Percentiles rank a stretch among this genome's conserved stretches.
phyloP scores from a whole-genome alignment of 2,888 invertebrate genomes.

The Eupithecia vulgata region DNA sequence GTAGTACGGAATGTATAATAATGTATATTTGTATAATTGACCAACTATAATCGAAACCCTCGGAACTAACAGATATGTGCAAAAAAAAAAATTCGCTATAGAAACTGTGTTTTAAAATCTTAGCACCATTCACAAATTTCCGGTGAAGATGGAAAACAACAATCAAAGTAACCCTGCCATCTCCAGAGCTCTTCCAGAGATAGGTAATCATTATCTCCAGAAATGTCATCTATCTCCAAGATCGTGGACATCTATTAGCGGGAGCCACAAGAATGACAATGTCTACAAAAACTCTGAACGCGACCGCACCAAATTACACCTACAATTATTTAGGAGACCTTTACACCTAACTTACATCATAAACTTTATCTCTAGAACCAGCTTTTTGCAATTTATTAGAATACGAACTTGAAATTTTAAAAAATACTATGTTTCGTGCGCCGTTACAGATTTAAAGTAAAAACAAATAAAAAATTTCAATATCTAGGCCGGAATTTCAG shows the following conservation, averaged over 20 bases:
- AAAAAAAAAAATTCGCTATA: too few species aligned
- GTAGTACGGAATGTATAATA: too few species aligned
- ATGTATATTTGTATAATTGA: too few species aligned
- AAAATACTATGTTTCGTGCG: too few species aligned
- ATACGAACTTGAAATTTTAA: too few species aligned
- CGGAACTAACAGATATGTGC: too few species aligned
- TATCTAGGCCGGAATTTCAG: too few species aligned
- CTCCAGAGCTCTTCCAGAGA: slow-evolving; percentile 18
- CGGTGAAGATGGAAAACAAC: not conserved
- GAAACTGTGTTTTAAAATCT: too few species aligned
- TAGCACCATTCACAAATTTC: not conserved
- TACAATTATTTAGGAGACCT: slow-evolving; percentile 46
- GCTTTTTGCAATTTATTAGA: not conserved
- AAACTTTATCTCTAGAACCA: not conserved
- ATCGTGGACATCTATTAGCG: slow-evolving; percentile 60
- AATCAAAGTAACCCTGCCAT: slow-evolving; percentile 6
- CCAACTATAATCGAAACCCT: too few species aligned
- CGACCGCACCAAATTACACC: slow-evolving; percentile 65
- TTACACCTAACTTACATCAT: slow-evolving; percentile 44
- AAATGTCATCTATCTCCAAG: slow-evolving; percentile 68
- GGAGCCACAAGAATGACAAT: slow-evolving; percentile 55
- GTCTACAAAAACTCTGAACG: slow-evolving; percentile 58
- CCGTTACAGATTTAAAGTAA: too few species aligned
- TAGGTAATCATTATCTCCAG: slow-evolving; percentile 54
- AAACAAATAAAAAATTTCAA: too few species aligned